Base-by-base conservation (phyloP, 2,113 vertebrate genomes). In the Prionailurus viverrinus region DNA sequence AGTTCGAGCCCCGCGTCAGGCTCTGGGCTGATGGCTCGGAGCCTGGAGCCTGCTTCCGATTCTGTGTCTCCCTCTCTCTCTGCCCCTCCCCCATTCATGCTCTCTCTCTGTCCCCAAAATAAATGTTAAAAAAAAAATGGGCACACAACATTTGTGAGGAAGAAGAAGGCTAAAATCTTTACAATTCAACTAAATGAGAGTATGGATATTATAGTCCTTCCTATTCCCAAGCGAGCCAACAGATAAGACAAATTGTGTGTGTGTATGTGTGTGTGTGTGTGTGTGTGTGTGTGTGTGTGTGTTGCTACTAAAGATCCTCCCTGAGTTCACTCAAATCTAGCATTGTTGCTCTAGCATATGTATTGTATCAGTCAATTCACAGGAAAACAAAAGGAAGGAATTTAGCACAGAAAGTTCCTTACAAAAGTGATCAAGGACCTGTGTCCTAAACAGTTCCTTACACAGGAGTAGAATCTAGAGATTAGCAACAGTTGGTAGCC, bases 341-440 rank as follows among this genome's bases (percentile, higher is more conserved):
- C 66, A 31, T 27, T 39, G 19, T 5, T 66, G 39, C 21, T 25
- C 82, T 16, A 76, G 23, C 14, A n/a, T 29, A 16, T 21, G 12
- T 36, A 55, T 11, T 39, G 0, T 74, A 82, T 66, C 74, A 89
- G 12, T 29, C 68, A 86, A 19, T 5, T 4, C 29, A 36, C 2
- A 69, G 48, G 58, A 87, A 87, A 79, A 61, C 41, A 94, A 73
- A 73, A 68, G 31, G 45, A 89, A 81, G 33, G 10, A 61, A 41
- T 81, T 92, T 55, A n/a, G 15, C 69, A 29, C 53, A 96, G n/a
- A 65, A 53, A 84, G 90, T 73, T 69, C n/a, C 31, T 91, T 61
- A 94, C 73, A 53, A 45, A 94, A 48, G 41, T 31, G 71, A 41
- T 63, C 33, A 41, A 90, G 61, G 80, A 90, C 53, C 33, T 31